Conservation (phyloP, 2,888 invertebrate species). For the Cantharis flavilabris region DNA sequence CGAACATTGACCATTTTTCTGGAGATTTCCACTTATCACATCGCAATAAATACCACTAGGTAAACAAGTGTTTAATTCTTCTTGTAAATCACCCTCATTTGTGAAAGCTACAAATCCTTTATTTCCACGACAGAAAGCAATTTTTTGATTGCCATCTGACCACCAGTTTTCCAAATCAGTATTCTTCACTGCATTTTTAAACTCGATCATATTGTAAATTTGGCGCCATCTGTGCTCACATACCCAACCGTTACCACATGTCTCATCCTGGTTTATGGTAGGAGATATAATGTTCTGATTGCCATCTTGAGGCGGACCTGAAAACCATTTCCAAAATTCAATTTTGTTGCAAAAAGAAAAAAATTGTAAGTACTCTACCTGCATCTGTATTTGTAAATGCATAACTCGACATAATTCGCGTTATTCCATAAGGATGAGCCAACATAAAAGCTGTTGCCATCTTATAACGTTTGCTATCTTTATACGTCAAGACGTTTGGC, state of each 20-base stretch:
- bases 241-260: slow-evolving; percentile 76
- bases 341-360: not conserved
- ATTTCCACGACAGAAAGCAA: slow-evolving; percentile 80
- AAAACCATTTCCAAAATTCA: slow-evolving; percentile 57
- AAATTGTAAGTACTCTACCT: slow-evolving; percentile 26
- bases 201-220: slow-evolving; percentile 78
- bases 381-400: slow-evolving; percentile 64
- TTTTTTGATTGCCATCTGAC: slow-evolving; percentile 81
- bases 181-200: slow-evolving; percentile 69
- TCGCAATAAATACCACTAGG: slow-evolving; percentile 84
- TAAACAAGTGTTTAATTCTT: slow-evolving; percentile 69
- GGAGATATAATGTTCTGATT: slow-evolving; percentile 69
- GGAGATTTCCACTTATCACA: slow-evolving; percentile 72
- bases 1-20: slow-evolving; percentile 62
- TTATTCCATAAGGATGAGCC: slow-evolving; percentile 80
- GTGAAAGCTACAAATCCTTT: slow-evolving; percentile 77
- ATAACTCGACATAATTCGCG: slow-evolving; percentile 87
- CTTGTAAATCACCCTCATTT: slow-evolving; percentile 64
- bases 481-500: slow-evolving; percentile 69
- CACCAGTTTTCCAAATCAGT: slow-evolving; percentile 72
- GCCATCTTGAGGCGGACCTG: slow-evolving; percentile 73
- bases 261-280: slow-evolving; percentile 65
- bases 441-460: slow-evolving; percentile 86
- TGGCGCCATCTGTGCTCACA: slow-evolving; percentile 87
- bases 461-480: slow-evolving; percentile 67